Evolutionary conservation across 2,888 invertebrate genomes (phyloP).

Genomic region (Platynereis dumerilii): DNA sequence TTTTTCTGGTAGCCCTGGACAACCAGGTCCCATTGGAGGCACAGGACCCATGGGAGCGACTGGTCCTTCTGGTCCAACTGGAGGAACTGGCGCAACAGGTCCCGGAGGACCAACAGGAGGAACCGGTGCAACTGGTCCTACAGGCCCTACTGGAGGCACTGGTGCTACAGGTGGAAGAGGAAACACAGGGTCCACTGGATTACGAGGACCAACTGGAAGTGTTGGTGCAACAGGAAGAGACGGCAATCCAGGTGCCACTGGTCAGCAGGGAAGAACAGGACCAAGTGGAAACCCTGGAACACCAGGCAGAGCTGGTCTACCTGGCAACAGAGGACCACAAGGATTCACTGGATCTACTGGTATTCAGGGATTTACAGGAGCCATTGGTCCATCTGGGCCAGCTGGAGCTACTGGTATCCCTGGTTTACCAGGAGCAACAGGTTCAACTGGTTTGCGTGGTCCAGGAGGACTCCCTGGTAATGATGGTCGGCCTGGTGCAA

Average conservation of each 20-base stretch:
- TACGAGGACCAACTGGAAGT: constrained; percentile 29
- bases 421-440: constrained; percentile 27
- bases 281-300: not conserved
- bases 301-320: constrained; percentile 13
- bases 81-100: constrained; percentile 21
- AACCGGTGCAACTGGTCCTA: constrained; percentile 22
- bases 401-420: constrained; percentile 19
- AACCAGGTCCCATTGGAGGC: not conserved
- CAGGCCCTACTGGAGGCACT: constrained; percentile 27
- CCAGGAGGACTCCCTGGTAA: constrained; percentile 4
- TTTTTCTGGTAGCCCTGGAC: constrained; percentile 6
- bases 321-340: constrained; percentile 13
- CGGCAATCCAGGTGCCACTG: not conserved
- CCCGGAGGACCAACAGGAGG: constrained; percentile 15
- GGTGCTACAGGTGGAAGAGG: constrained; percentile 30
- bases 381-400: constrained; percentile 13
- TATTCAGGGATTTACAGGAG: constrained; percentile 25
- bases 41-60: constrained; percentile 1
- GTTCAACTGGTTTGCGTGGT: constrained; percentile 22
- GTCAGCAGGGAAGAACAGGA: constrained; percentile 11
- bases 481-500: constrained; percentile 13
- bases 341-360: constrained; percentile 24
- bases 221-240: constrained; percentile 23
- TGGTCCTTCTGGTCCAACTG: constrained; percentile 23
- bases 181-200: constrained; percentile 28